These are phyloP conservation scores for Helobdella robusta DNA, from an alignment of 2,888 invertebrate genomes.

Conservation along the genomic window DNA sequence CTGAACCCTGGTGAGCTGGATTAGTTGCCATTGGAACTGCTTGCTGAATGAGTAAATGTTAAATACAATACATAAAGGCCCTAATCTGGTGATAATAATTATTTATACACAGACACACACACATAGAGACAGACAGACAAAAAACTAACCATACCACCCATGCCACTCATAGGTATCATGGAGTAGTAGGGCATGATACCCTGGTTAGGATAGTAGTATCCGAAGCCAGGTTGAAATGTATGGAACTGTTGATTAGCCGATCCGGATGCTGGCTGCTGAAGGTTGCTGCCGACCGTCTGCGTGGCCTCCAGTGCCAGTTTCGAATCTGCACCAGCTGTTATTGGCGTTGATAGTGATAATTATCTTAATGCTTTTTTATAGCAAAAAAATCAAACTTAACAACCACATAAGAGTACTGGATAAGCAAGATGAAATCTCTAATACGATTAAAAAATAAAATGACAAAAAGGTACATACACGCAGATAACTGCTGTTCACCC, in stretches of 20 bases:
- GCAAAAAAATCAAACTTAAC: too few relatives aligned
- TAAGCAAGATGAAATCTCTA: too few relatives aligned
- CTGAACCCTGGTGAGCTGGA: slow-evolving; percentile 18
- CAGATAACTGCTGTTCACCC: slow-evolving; percentile 8
- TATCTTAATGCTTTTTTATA: neutral
- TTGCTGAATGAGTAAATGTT: slow-evolving; percentile 14
- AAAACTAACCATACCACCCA: slow-evolving; percentile 5
- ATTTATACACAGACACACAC: too few relatives aligned
- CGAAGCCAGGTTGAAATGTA: neutral
- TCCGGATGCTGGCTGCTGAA: slow-evolving; percentile 22
- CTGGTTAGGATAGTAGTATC: neutral
- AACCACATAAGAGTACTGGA: too few relatives aligned
- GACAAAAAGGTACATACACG: too few relatives aligned
- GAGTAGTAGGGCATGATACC: slow-evolving; percentile 28
- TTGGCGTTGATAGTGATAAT: neutral
- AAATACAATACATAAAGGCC: too few relatives aligned
- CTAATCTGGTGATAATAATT: too few relatives aligned
- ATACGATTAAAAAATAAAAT: too few relatives aligned
- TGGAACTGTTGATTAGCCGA: slow-evolving; percentile 23
- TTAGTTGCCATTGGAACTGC: slow-evolving; percentile 27
- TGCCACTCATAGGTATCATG: slow-evolving; percentile 27
- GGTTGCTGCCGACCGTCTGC: neutral
- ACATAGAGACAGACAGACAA: neutral
- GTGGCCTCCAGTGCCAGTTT: slow-evolving; percentile 24
- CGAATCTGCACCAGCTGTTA: slow-evolving; percentile 13